Percentiles rank a stretch among this genome's conserved stretches.
Evolutionary conservation across 2,888 invertebrate genomes (phyloP).

Genomic region (Maniola hyperantus): DNA sequence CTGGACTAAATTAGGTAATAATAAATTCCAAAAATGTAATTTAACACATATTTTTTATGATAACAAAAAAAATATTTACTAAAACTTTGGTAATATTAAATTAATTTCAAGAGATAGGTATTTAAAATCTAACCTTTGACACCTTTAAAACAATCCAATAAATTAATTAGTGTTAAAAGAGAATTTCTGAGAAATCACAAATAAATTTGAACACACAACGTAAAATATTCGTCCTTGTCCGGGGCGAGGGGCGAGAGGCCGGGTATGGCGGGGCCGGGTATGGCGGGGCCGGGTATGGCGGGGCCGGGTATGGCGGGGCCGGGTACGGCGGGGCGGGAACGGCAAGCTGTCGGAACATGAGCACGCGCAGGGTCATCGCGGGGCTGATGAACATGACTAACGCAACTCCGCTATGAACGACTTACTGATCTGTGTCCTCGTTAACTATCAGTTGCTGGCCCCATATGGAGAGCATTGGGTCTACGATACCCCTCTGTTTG

Average conservation of each 20-base stretch:
- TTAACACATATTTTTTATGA: neutral
- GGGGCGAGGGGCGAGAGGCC: constrained; percentile 47
- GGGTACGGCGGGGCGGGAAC: constrained; percentile 67
- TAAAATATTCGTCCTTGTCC: constrained; percentile 51
- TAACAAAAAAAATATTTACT: neutral
- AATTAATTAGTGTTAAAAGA: neutral
- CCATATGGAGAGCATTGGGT: constrained; percentile 99
- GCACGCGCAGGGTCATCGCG: constrained; percentile 63
- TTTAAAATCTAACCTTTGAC: neutral
- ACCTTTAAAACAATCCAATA: neutral
- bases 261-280: constrained; percentile 49
- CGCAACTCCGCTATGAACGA: constrained; percentile 70
- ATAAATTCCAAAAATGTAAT: neutral
- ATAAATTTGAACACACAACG: neutral
- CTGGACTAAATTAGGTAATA: constrained; percentile 43
- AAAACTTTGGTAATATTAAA: neutral
- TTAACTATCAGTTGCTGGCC: constrained; percentile 98
- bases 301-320: constrained; percentile 65
- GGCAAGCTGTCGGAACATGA: constrained; percentile 60
- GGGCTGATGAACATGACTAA: constrained; percentile 53
- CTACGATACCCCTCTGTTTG: constrained; percentile 98
- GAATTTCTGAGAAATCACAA: neutral
- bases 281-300: constrained; percentile 63
- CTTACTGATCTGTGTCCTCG: constrained; percentile 99
- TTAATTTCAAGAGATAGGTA: too few species aligned